Percentiles rank a stretch among this genome's conserved stretches.
phyloP scores from a whole-genome alignment of 2,888 invertebrate species.

The Dorcus parallelipipedus region DNA sequence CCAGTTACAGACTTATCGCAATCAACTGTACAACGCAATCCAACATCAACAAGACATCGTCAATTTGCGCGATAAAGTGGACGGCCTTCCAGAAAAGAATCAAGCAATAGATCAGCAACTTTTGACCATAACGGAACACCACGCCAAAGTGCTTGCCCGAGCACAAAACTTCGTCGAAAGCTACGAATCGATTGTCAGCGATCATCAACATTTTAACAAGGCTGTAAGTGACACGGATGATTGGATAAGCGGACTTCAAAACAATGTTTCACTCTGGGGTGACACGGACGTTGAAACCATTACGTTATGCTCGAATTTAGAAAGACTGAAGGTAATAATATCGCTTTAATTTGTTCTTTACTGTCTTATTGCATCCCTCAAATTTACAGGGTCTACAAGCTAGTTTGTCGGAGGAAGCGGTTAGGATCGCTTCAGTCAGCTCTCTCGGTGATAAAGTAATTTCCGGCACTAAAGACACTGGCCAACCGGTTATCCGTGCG shows the following conservation, averaged over 20 bases:
- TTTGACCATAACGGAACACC: conserved; percentile 66
- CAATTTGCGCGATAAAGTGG: conserved; percentile 75
- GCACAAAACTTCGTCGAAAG: conserved; percentile 76
- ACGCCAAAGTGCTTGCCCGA: conserved; percentile 65
- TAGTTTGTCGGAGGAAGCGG: conserved; percentile 81
- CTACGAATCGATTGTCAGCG: conserved; percentile 84
- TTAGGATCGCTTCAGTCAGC: conserved; percentile 75
- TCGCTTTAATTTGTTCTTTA: not conserved
- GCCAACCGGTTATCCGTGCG: conserved; percentile 79
- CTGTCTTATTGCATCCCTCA: not conserved
- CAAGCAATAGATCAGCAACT: conserved; percentile 72
- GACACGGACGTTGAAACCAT: conserved; percentile 81
- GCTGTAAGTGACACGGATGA: conserved; percentile 83
- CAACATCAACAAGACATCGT: conserved; percentile 82
- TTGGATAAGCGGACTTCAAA: conserved; percentile 81
- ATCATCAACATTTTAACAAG: conserved; percentile 85
- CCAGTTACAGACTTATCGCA: conserved; percentile 81
- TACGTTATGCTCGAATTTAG: conserved; percentile 80
- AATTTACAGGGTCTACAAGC: conserved; percentile 62
- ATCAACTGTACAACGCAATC: conserved; percentile 76
- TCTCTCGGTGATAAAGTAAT: conserved; percentile 85
- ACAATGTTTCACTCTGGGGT: conserved; percentile 78
- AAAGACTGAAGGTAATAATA: conserved; percentile 62
- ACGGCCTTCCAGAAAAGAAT: conserved; percentile 74
- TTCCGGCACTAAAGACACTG: conserved; percentile 78